Conservation (phyloP, 2,113 vertebrate species). For the Petrocephalus zakoni region DNA sequence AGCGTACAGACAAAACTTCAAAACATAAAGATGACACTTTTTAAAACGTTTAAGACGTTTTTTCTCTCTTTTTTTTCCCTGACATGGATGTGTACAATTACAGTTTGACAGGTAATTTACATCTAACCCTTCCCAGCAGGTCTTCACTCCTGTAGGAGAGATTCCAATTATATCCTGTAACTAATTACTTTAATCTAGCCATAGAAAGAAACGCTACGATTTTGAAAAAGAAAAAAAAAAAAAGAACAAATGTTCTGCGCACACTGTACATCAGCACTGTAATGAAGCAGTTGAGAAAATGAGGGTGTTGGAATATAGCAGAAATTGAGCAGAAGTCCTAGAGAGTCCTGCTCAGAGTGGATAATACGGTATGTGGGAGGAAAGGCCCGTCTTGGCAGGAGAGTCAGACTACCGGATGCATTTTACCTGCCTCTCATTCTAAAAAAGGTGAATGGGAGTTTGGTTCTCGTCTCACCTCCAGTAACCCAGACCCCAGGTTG, state of each 20-base stretch:
- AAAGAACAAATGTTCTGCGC: too few relatives aligned
- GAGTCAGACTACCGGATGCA: not conserved
- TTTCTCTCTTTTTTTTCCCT: not conserved
- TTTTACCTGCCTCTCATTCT: not conserved
- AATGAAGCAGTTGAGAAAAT: not conserved
- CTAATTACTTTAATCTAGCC: not conserved
- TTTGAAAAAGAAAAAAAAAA: not conserved
- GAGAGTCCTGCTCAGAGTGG: not conserved
- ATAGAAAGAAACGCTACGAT: not conserved
- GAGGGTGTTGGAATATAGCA: not conserved
- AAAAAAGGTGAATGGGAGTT: not conserved
- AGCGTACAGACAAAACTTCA: not conserved
- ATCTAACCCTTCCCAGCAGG: not conserved
- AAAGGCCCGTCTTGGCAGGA: not conserved
- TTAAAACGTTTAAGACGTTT: not conserved
- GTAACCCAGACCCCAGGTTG: not conserved
- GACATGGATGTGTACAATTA: not conserved
- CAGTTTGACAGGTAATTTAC: not conserved
- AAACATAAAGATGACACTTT: not conserved
- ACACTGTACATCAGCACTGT: not conserved
- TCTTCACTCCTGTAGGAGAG: not conserved
- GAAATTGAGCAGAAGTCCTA: not conserved
- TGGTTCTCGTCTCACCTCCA: not conserved
- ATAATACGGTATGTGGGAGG: not conserved
- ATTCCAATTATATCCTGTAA: not conserved